Evolutionary conservation across 1,140 invertebrate genomes (phyloP).

Genomic region (Atta colombica): DNA sequence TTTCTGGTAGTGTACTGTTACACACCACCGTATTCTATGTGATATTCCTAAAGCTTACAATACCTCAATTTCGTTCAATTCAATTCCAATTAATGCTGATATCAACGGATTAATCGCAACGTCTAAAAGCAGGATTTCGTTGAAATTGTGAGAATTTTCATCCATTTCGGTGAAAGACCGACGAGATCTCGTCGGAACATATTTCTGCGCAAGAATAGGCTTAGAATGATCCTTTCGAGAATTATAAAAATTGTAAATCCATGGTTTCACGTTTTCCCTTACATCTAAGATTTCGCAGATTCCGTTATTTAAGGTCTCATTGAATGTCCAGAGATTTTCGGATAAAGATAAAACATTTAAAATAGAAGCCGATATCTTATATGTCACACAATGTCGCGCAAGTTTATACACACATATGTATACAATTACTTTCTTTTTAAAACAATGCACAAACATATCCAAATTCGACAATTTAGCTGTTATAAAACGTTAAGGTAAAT

Average conservation of each 20-base stretch:
- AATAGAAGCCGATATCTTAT: constrained; percentile 24
- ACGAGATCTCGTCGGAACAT: not conserved
- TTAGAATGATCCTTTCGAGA: constrained; percentile 29
- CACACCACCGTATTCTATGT: constrained; percentile 39
- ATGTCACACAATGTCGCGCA: constrained; percentile 36
- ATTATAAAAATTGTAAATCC: constrained; percentile 54
- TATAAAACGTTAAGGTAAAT: constrained; percentile 18
- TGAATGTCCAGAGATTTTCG: constrained; percentile 23
- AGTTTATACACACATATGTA: constrained; percentile 17
- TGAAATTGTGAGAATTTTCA: constrained; percentile 13
- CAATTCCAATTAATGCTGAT: constrained; percentile 27
- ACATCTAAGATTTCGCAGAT: constrained; percentile 34
- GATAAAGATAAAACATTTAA: constrained; percentile 30
- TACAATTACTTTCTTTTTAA: constrained; percentile 25
- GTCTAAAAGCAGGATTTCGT: constrained; percentile 38
- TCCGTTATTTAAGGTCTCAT: constrained; percentile 15
- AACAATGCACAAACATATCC: constrained; percentile 14
- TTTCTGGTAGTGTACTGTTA: constrained; percentile 64
- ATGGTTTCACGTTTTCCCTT: constrained; percentile 24
- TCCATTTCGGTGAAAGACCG: not conserved
- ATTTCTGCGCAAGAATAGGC: constrained; percentile 18
- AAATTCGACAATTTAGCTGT: constrained; percentile 17
- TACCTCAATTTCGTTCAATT: constrained; percentile 29
- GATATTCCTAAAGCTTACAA: constrained; percentile 46
- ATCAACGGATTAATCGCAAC: constrained; percentile 36